Evolutionary conservation across 2,113 vertebrate genomes (phyloP).

Genomic region (Clarias batrachus): DNA sequence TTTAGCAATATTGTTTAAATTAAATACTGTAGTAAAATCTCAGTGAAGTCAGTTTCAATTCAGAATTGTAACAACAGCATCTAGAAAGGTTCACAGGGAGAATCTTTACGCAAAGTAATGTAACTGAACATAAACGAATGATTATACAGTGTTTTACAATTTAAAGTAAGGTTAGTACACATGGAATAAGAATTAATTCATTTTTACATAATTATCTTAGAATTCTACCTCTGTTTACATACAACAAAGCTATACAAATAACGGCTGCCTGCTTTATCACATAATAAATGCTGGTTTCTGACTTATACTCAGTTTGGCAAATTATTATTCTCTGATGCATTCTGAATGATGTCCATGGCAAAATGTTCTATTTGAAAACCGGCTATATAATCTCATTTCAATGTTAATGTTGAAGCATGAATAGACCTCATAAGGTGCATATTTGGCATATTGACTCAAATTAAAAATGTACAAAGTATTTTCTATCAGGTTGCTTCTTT

Average conservation of each 20-base stretch:
- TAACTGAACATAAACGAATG: not conserved
- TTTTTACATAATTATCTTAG: not conserved
- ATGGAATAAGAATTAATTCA: not conserved
- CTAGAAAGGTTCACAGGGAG: not conserved
- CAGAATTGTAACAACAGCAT: not conserved
- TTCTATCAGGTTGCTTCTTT: too few relatives aligned
- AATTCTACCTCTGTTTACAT: not conserved
- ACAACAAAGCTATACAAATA: not conserved
- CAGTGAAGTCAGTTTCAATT: not conserved
- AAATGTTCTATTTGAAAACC: too few relatives aligned
- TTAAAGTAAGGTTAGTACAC: not conserved
- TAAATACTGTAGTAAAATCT: not conserved
- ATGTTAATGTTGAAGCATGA: too few relatives aligned
- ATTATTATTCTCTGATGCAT: too few relatives aligned
- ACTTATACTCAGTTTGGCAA: too few relatives aligned
- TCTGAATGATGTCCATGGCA: too few relatives aligned
- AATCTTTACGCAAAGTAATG: not conserved
- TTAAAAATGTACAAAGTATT: too few relatives aligned
- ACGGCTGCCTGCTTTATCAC: conserved; percentile 20
- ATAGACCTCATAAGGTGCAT: too few relatives aligned
- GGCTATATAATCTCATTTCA: too few relatives aligned
- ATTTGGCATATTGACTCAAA: too few relatives aligned
- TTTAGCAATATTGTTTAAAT: not conserved
- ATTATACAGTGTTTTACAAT: not conserved
- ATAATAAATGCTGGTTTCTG: too few relatives aligned